Evolutionary conservation across 2,888 invertebrate genomes (phyloP).

Genomic region (Nasonia oneida): DNA sequence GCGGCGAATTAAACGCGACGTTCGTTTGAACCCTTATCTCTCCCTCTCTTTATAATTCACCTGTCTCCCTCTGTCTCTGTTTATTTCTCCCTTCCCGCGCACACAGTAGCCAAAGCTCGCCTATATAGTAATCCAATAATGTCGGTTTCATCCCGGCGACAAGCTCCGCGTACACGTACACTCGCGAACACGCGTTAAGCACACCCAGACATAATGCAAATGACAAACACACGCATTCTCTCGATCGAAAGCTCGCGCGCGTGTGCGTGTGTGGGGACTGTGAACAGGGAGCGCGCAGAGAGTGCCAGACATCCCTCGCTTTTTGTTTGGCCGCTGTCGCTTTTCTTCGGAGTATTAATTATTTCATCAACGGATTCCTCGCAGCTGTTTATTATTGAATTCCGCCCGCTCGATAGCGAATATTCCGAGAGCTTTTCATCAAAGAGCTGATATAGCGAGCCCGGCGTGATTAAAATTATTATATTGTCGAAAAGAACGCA

Average conservation of each 20-base stretch:
- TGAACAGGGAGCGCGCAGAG: background rate
- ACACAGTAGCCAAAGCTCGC: constrained; percentile 21
- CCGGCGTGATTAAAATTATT: background rate
- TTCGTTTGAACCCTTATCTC: constrained; percentile 23
- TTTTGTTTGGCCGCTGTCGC: background rate
- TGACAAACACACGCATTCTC: constrained; percentile 51
- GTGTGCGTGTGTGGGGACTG: background rate
- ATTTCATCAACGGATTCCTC: background rate
- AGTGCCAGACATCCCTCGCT: background rate
- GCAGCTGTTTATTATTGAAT: no score
- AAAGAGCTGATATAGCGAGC: no score
- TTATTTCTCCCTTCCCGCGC: constrained; percentile 40
- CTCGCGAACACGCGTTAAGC: constrained; percentile 46
- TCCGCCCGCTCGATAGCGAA: background rate
- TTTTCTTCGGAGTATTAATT: constrained; percentile 7
- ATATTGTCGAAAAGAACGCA: background rate
- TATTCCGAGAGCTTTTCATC: no score
- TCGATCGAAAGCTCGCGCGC: constrained; percentile 7
- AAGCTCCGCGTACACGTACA: constrained; percentile 4
- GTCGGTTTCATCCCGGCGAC: constrained; percentile 61
- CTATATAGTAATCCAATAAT: constrained; percentile 59
- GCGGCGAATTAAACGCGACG: constrained; percentile 4
- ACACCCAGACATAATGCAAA: constrained; percentile 57
- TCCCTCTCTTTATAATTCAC: constrained; percentile 38
- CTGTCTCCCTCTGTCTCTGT: constrained; percentile 53